Evolutionary conservation across 2,797 vertebrate species (phyloP), one percentile per base, ranked within the genome.

Genomic region (Esox masquinongy): DNA sequence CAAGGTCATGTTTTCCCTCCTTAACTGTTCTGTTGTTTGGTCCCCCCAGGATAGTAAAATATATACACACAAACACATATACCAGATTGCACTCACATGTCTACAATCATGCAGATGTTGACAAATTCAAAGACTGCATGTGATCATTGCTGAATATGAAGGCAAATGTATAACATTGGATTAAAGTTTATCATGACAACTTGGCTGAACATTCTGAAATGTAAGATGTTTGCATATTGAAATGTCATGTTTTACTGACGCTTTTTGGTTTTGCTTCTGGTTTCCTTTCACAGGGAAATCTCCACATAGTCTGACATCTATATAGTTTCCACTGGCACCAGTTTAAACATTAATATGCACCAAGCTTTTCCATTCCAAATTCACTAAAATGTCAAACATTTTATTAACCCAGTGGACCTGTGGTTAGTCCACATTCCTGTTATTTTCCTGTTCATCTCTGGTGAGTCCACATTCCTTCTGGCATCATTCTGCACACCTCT

Each of bases 201-300:
- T 63, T 63, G 59, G n/a, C 24, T 9, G 26, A 36, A 66, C 36
- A 51, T 74, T 56, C n/a, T 16, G 39, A 66, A 43, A 70, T n/a
- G 53, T 56, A 63, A 70, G 43, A 34, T 61, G 43, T 74, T 51
- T 74, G 70, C 68, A 17, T 74, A 61, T 16, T 64, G 39, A 78
- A 74, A 63, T 70, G 53, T 22, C 11, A 29, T 3, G 15, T 34
- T 24, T 77, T 76, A 71, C 85, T 83, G 64, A 67, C 76, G 73
- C 76, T 49, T 79, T 53, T 79, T 53, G n/a, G 24, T 34, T 67
- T 63, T 29, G n/a, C 11, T 29, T 29, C 9, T 12, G 12, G 24
- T 64, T 11, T 14, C 8, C n/a, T 56, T n/a, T 53, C 19, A 59
- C 17, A 53, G 50, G 19, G 6, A 51, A 51, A 51, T 16, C 50